phyloP scores from a whole-genome alignment of 2,888 invertebrate species.

The Ethmia dodecea region DNA sequence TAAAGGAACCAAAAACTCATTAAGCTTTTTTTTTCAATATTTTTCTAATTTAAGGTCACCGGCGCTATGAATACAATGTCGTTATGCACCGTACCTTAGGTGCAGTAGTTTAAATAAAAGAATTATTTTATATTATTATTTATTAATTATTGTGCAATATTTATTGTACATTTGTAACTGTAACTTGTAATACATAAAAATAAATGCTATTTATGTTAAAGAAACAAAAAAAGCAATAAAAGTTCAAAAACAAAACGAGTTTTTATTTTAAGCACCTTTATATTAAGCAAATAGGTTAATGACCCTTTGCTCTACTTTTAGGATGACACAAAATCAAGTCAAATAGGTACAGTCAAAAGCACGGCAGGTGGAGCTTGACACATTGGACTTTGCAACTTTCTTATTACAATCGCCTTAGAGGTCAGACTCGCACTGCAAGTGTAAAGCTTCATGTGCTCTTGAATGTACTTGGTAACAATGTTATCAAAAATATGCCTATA shows the following conservation, averaged over 20 bases:
- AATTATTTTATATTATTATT: slow-evolving; percentile 74
- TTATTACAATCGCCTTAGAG: too few species aligned
- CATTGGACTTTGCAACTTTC: too few species aligned
- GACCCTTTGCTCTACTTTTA: too few species aligned
- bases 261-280: too few species aligned
- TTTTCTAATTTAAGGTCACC: slow-evolving; percentile 63
- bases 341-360: too few species aligned
- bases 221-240: slow-evolving; percentile 74
- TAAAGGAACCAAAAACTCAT: slow-evolving; percentile 68
- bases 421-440: too few species aligned
- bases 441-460: too few species aligned
- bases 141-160: slow-evolving; percentile 72
- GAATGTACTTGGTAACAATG: too few species aligned
- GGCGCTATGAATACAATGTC: slow-evolving; percentile 49
- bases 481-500: too few species aligned
- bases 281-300: too few species aligned
- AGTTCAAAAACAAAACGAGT: slow-evolving; percentile 57
- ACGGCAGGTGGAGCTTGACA: too few species aligned
- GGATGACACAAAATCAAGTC: too few species aligned
- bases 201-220: slow-evolving; percentile 77
- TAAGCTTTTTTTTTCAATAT: slow-evolving; percentile 68
- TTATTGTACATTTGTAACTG: slow-evolving; percentile 73
- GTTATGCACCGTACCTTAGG: slow-evolving; percentile 49
- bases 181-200: slow-evolving; percentile 73
- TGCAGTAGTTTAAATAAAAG: slow-evolving; percentile 64